Percentiles rank a stretch among this genome's conserved stretches.
These are phyloP conservation scores for Girardinus metallicus DNA, from an alignment of 2,797 vertebrate genomes.

Conservation along the genomic window DNA sequence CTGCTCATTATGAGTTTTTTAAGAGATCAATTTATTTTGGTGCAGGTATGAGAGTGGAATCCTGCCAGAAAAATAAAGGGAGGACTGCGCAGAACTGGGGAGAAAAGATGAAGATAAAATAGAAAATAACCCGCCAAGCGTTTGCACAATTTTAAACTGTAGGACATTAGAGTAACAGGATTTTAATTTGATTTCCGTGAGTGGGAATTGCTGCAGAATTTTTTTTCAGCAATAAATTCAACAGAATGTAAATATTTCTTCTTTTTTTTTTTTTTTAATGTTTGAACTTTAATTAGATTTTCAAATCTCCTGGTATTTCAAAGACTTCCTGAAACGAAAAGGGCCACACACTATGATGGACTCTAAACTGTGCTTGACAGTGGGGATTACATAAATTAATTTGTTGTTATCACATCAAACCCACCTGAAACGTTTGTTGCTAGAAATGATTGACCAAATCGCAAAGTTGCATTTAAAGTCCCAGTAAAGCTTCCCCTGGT, in stretches of 20 bases:
- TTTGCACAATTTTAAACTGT: neutral
- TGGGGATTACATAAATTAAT: neutral
- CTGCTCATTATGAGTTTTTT: neutral
- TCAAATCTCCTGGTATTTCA: neutral
- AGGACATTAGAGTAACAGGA: neutral
- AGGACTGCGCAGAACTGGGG: neutral
- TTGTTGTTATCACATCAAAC: neutral
- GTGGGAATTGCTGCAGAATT: too few species aligned
- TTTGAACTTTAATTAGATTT: neutral
- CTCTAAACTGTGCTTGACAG: neutral
- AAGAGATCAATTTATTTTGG: neutral
- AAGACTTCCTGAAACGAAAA: neutral
- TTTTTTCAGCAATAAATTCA: neutral
- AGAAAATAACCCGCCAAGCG: neutral
- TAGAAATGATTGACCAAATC: neutral
- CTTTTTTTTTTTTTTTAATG: neutral
- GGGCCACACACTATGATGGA: too few species aligned
- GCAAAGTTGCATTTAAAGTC: neutral
- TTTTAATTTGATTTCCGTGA: neutral
- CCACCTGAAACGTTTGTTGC: neutral
- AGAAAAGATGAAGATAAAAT: neutral
- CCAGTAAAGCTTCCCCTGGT: neutral
- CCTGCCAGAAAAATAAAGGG: neutral
- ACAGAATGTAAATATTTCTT: neutral
- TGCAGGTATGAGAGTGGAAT: neutral